Percentiles rank a stretch among this genome's conserved stretches.
Conservation (phyloP, 2,888 invertebrate species). For the Tortrix viridana region DNA sequence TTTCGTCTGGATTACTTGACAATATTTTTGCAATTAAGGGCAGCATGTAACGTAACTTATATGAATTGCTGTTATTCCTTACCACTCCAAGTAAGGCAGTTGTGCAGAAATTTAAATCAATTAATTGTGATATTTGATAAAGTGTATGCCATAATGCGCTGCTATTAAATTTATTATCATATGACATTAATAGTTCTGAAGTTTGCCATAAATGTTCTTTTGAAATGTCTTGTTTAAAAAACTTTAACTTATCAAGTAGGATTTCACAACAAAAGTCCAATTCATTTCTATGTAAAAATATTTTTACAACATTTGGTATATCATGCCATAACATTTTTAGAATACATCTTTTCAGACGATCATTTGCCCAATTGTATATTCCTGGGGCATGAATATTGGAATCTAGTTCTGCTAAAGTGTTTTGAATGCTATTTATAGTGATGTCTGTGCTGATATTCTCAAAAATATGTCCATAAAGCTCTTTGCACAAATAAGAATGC, state of each 20-base stretch:
- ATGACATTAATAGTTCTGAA: conserved; percentile 51
- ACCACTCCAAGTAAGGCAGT: conserved; percentile 46
- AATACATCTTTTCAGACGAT: conserved; percentile 53
- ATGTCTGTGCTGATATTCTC: conserved; percentile 26
- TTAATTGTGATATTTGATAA: conserved; percentile 59
- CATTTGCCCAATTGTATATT: conserved; percentile 60
- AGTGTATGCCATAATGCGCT: conserved; percentile 63
- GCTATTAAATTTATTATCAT: conserved; percentile 51
- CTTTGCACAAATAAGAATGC: conserved; percentile 64
- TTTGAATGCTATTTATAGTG: conserved; percentile 45
- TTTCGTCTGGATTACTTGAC: conserved; percentile 38
- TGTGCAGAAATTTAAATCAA: conserved; percentile 43
- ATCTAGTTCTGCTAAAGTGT: conserved; percentile 52
- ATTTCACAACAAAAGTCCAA: conserved; percentile 58
- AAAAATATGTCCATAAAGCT: conserved; percentile 56
- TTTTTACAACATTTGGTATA: conserved; percentile 52
- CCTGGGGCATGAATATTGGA: conserved; percentile 55
- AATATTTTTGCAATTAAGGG: conserved; percentile 62
- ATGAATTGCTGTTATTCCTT: conserved; percentile 46
- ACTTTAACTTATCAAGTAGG: conserved; percentile 55
- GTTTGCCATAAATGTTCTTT: conserved; percentile 49
- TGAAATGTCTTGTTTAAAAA: conserved; percentile 41
- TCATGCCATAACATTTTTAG: conserved; percentile 51
- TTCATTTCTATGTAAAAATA: conserved; percentile 53
- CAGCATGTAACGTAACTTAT: conserved; percentile 63